Base-by-base conservation (phyloP, 1,140 invertebrate species). In the Drosophila trapezifrons region DNA sequence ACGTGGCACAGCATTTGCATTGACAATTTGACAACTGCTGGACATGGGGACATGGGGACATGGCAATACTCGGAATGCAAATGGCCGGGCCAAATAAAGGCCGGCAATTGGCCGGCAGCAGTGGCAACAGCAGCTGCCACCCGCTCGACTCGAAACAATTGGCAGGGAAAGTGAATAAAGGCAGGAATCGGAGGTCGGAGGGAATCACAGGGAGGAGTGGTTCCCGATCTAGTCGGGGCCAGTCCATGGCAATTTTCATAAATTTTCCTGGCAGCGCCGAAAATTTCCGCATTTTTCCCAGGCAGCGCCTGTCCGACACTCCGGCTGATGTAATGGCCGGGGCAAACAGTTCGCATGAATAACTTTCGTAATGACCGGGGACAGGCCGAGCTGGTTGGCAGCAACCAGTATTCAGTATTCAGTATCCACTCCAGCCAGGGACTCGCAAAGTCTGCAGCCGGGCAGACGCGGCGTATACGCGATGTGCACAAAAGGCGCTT, bases 281-380 rank as follows among this genome's bases (percentile, higher is more conserved):
- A 73, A 85, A 87, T 77, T 87, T 87, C 84, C 83, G 79, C 73
- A 80, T 82, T 75, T 75, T 82, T 73, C 67, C 47, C 57, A 17
- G 22, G 22, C 60, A 45, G 43, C 52, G 29, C 8, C 60, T 49
- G 37, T 65, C 56, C 20, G 37, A 63, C 20, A 64, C 22, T 65
- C 20, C 56, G 45, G 54, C 72, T 85, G 82, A 85, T 82, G 82
- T 85, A 85, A 85, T 85, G 82, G 82, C 51, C 82, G 70, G 76
- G 60, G 67, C 79, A 83, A 82, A 83, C 79, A 86, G 75, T 87
- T 86, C 79, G 85, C 75, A 79, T 87, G 84, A 87, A 86, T 86
- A 86, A 86, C 78, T 87, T 71, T 78, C 55, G 82, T 87, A 86
- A 86, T 87, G 80, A 89, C 72, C 47, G 59, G 70, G 69, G 73